These are phyloP conservation scores for Crotalus horridus DNA, from an alignment of 2,113 vertebrate genomes.

Conservation along the genomic window DNA sequence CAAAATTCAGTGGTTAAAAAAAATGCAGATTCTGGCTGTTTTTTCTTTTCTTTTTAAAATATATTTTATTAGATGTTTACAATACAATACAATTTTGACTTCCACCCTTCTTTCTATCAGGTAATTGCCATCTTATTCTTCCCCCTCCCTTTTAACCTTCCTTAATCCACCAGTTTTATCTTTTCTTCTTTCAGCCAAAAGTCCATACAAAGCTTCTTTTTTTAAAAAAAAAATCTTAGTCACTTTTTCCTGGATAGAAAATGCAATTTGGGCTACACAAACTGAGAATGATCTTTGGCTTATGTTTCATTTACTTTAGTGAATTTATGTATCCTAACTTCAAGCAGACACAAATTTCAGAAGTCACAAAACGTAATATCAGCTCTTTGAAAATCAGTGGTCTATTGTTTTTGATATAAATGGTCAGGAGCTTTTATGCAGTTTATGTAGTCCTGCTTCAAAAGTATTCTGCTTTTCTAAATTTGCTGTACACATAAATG, in stretches of 20 bases:
- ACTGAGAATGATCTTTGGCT: neutral
- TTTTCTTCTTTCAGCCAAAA: neutral
- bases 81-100: neutral
- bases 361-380: conserved; percentile 38
- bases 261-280: neutral
- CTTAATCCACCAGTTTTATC: neutral
- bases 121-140: neutral
- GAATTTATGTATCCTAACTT: conserved; percentile 4
- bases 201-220: neutral
- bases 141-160: neutral
- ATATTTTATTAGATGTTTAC: neutral
- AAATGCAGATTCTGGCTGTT: neutral
- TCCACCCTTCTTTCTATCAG: neutral
- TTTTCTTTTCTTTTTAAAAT: neutral
- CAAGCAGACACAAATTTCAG: conserved; percentile 15
- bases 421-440: conserved; percentile 28
- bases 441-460: conserved; percentile 31
- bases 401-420: conserved; percentile 41
- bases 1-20: neutral
- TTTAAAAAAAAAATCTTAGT: neutral
- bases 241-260: neutral
- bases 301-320: neutral
- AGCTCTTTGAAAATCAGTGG: conserved; percentile 14
- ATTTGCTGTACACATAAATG: conserved; percentile 36
- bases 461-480: conserved; percentile 10